A percentile compares a stretch with the other conserved stretches of the same genome.
Evolutionary conservation across 2,113 vertebrate genomes (phyloP).

Genomic region (Phalacrocorax carbo): DNA sequence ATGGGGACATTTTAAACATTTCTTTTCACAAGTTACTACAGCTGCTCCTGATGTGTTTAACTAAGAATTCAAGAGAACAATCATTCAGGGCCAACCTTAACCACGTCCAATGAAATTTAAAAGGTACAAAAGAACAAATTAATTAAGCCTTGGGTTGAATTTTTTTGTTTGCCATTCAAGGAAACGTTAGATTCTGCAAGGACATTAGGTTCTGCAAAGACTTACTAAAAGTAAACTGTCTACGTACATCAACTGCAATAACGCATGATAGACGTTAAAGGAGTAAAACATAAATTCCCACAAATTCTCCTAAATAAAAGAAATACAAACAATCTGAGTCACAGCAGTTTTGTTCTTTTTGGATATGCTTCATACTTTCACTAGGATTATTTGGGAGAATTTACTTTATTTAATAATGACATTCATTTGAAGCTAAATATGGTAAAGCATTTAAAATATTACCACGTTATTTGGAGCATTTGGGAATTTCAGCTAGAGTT

Average conservation of each 20-base stretch:
- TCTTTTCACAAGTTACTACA: background rate
- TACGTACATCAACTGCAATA: slow-evolving; percentile 35
- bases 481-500: slow-evolving; percentile 41
- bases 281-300: slow-evolving; percentile 33
- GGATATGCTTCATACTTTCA: background rate
- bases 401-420: background rate
- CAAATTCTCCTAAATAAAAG: slow-evolving; percentile 20
- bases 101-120: background rate
- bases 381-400: slow-evolving; percentile 6
- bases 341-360: background rate
- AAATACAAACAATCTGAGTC: slow-evolving; percentile 15
- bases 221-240: slow-evolving; percentile 49
- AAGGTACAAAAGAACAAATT: background rate
- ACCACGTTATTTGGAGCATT: slow-evolving; percentile 19
- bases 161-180: slow-evolving; percentile 24
- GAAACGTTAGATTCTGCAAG: background rate
- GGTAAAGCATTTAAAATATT: slow-evolving; percentile 46
- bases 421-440: slow-evolving; percentile 39
- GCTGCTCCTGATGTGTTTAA: background rate
- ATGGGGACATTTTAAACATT: background rate
- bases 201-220: slow-evolving; percentile 1
- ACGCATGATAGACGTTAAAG: background rate
- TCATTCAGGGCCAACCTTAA: background rate
- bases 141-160: background rate
- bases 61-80: background rate